phyloP scores from a whole-genome alignment of 1,140 invertebrate species.

The Triops longicaudatus region DNA sequence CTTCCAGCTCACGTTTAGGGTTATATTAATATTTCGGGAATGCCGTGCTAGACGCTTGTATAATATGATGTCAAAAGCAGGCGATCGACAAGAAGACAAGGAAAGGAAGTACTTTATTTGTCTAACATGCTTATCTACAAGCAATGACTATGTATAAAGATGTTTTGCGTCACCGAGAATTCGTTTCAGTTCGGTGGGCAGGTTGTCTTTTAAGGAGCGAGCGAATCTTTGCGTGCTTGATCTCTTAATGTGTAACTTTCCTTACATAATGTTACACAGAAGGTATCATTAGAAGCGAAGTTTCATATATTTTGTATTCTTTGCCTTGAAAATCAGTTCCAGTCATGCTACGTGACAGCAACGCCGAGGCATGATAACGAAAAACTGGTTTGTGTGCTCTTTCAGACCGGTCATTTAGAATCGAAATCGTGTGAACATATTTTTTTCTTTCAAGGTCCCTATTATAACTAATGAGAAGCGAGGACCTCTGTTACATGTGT shows the following conservation, averaged over 20 bases:
- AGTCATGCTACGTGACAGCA: background rate
- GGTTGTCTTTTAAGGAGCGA: background rate
- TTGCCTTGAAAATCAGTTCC: background rate
- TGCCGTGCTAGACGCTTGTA: background rate
- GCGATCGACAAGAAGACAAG: background rate
- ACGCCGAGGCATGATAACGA: background rate
- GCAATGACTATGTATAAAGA: background rate
- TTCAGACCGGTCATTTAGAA: background rate
- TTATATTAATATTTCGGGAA: background rate
- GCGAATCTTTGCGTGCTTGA: background rate
- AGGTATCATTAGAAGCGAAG: background rate
- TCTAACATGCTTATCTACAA: conserved; percentile 1
- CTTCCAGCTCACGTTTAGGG: background rate
- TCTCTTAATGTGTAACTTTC: background rate
- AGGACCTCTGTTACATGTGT: background rate
- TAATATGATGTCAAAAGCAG: background rate
- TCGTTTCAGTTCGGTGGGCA: background rate
- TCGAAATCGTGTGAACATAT: background rate
- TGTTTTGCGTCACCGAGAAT: background rate
- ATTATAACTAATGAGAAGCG: conserved; percentile 3
- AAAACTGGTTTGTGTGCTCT: background rate
- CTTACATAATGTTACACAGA: background rate
- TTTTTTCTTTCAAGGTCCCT: background rate
- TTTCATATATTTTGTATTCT: background rate
- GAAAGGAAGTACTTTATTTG: conserved; percentile 8